A percentile compares a stretch with the other conserved stretches of the same genome.
Evolutionary conservation across 2,113 vertebrate species (phyloP).

Genomic region (Mirounga angustirostris): DNA sequence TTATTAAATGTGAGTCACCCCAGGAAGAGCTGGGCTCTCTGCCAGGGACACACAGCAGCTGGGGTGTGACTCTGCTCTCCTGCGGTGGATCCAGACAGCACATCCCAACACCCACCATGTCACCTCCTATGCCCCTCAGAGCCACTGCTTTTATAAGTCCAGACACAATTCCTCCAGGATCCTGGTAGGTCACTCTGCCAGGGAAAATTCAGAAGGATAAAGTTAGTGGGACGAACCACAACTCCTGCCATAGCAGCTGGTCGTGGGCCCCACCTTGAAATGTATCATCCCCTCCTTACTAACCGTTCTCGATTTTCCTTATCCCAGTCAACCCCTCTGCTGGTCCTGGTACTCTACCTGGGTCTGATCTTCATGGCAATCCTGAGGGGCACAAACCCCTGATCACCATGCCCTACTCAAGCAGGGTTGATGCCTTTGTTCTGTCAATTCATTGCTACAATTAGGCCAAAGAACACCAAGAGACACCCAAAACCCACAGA

Average conservation of each 20-base stretch:
- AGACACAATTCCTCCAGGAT: too few species aligned
- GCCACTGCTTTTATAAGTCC: background rate
- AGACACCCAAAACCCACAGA: background rate
- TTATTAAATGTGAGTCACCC: background rate
- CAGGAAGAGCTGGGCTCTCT: background rate
- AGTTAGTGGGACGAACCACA: background rate
- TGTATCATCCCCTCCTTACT: background rate
- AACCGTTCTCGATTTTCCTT: background rate
- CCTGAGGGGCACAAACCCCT: background rate
- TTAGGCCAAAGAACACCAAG: background rate
- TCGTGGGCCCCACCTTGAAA: background rate
- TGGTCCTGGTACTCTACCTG: too few species aligned
- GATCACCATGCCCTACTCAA: background rate
- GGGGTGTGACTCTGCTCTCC: background rate
- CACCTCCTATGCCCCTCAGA: background rate
- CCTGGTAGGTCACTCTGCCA: background rate
- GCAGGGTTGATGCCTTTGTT: background rate
- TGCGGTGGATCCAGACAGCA: too few species aligned
- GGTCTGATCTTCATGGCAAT: background rate
- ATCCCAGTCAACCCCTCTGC: background rate
- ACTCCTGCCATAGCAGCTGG: background rate
- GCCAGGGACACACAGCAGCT: background rate
- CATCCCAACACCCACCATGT: background rate
- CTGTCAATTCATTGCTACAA: background rate
- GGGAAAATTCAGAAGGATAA: background rate